These are phyloP conservation scores for Mixornis gularis DNA, from an alignment of 2,113 vertebrate species.

Conservation along the genomic window DNA sequence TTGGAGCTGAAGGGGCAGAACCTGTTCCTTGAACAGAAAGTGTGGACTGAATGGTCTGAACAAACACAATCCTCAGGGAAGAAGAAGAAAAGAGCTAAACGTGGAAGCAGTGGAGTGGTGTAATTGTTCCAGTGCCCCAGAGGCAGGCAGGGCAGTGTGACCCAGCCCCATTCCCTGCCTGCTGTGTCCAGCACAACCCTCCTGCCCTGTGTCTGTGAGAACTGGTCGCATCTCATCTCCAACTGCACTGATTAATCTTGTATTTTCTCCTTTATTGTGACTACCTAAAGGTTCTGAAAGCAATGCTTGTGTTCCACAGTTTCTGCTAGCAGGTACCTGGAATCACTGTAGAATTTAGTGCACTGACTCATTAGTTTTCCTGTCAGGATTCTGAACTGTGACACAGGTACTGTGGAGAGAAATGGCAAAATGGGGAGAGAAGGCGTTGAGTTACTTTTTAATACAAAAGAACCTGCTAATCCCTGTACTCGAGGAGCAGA, in stretches of 20 bases:
- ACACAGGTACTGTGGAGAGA: not conserved
- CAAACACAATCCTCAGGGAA: not conserved
- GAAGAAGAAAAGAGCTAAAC: not conserved
- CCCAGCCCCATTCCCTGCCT: not conserved
- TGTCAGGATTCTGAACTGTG: not conserved
- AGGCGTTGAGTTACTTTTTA: not conserved
- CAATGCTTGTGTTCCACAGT: accelerated
- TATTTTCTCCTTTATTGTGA: not conserved
- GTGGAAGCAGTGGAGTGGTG: not conserved
- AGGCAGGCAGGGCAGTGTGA: not conserved
- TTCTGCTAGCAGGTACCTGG: not conserved
- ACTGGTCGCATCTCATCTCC: accelerated
- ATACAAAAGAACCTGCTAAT: not conserved
- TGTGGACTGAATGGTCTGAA: not conserved
- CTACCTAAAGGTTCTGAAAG: not conserved
- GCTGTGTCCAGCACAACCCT: not conserved
- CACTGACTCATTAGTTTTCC: not conserved
- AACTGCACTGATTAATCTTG: not conserved
- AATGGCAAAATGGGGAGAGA: not conserved
- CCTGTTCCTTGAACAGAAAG: not conserved
- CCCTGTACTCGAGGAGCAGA: not conserved
- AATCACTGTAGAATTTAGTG: not conserved
- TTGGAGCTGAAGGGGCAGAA: not conserved
- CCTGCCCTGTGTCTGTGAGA: accelerated
- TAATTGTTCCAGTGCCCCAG: accelerated